These are phyloP conservation scores for Arge pagana DNA, from an alignment of 2,888 invertebrate species.

Conservation along the genomic window DNA sequence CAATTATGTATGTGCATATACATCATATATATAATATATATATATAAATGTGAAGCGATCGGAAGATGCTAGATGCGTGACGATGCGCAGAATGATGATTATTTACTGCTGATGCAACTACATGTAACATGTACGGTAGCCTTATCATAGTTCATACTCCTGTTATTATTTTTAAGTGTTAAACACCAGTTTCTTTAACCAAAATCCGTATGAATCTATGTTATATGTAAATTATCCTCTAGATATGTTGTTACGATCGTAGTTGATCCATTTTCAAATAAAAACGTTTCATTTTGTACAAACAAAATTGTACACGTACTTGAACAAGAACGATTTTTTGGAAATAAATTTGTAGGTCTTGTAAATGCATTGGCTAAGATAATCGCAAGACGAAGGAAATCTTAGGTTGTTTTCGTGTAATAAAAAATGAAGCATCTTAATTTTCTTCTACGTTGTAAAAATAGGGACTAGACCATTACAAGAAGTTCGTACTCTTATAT, in stretches of 20 bases:
- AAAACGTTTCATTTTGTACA: not conserved
- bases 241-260: conserved; percentile 39
- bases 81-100: no score
- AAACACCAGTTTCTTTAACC: conserved; percentile 10
- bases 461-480: no score
- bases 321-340: not conserved
- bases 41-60: conserved; percentile 4
- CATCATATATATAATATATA: conserved; percentile 1
- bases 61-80: no score
- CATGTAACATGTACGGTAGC: conserved; percentile 16
- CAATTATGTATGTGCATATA: not conserved
- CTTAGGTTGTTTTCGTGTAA: no score
- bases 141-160: conserved; percentile 10
- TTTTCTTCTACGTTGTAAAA: no score
- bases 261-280: conserved; percentile 25
- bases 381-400: no score
- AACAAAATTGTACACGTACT: no score
- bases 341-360: not conserved
- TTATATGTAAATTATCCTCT: conserved; percentile 31
- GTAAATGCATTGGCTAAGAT: conserved; percentile 15
- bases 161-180: conserved; percentile 20
- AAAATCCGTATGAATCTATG: conserved; percentile 10
- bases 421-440: no score
- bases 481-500: no score
- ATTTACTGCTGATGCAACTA: not conserved